Conservation (phyloP, 2,797 vertebrate genomes). For the Labroides dimidiatus region DNA sequence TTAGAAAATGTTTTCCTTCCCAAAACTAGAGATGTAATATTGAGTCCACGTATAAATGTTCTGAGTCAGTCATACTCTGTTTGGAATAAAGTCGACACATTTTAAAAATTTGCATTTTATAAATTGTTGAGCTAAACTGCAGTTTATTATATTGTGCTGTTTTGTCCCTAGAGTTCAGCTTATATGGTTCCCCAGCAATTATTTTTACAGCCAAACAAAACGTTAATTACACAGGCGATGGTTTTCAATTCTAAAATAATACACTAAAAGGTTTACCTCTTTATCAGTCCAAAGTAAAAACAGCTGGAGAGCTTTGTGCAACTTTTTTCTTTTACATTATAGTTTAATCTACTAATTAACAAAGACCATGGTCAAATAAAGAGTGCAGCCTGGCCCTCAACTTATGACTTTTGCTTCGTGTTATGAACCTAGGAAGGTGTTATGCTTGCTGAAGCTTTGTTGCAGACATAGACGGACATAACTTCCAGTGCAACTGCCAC, state of each 20-base stretch:
- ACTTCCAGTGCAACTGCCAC: no score
- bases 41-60: neutral
- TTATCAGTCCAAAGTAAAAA: slow-evolving; percentile 8
- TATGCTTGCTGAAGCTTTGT: no score
- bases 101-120: neutral
- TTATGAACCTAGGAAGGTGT: no score
- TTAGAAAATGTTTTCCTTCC: no score
- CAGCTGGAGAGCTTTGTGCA: slow-evolving; percentile 23
- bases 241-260: neutral
- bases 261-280: neutral
- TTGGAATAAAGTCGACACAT: neutral
- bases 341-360: slow-evolving; percentile 1
- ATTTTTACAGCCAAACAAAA: neutral
- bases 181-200: neutral
- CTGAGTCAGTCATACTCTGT: neutral
- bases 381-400: slow-evolving; percentile 14
- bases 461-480: no score
- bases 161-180: neutral
- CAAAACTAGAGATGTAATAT: neutral
- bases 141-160: neutral
- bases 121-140: neutral
- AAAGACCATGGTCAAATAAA: neutral
- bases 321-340: slow-evolving; percentile 14
- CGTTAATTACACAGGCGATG: neutral
- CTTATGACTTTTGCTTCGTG: slow-evolving; percentile 1